Base-by-base conservation (phyloP, 1,140 invertebrate species). In the Zaprionus ornatus region DNA sequence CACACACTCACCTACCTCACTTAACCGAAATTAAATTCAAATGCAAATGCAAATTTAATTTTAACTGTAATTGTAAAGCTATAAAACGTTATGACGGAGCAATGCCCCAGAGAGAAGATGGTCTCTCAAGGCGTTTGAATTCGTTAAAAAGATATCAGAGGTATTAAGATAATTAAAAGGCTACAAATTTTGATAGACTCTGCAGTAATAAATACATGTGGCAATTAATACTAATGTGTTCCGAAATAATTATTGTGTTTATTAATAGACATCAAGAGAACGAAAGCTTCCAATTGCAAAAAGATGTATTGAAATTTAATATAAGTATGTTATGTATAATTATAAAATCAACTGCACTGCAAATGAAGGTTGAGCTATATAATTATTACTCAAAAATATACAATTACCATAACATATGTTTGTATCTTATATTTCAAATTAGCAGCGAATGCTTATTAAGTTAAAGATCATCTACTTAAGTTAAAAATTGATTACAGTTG, bases 21-120 rank as follows among this genome's bases (percentile, higher is more conserved):
- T 50, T 50, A 50, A 19, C 45, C 19, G 7, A 50, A 50, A 50
- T 50, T 50, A 50, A 50, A 50, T 50, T 50, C 45, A 50, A 50
- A 50, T 50, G 45, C 45, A 48, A 48, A 48, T 48, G 45, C 45
- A 50, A 50, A 50, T 50, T 50, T 50, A 50, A 50, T 50, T 50
- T 50, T 1, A 50, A 50, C 19, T 21, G 45, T 50, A 50, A 50
- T 50, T 50, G 45, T 13, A 50, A 50, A 21, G 45, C 45, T 21
- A 50, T 50, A 50, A 50, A 50, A 23, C 45, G 45, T 50, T 50
- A 50, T 23, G 45, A 13, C 19, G 45, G 45, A 21, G 19, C 45
- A 50, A 13, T 21, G 45, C 45, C 45, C 45, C 45, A 50, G 19
- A 45, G 45, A 50, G 45, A 23, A 10, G 45, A 13, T 3, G 1